Conservation (phyloP, 2,797 vertebrate genomes). For the Aplochiton taeniatus region DNA sequence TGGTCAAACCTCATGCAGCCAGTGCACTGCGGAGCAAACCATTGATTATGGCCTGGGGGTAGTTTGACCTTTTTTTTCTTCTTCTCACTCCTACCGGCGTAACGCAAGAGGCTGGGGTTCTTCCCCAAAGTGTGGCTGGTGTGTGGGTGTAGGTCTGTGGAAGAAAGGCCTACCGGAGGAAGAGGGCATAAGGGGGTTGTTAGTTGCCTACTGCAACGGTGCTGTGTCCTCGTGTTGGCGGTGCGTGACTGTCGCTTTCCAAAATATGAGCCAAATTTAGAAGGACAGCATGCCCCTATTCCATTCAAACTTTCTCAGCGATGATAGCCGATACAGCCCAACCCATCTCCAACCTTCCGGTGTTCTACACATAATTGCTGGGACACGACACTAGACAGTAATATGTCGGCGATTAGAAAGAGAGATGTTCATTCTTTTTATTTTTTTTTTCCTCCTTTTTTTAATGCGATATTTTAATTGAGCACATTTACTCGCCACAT, state of each 20-base stretch:
- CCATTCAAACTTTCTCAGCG: conserved; percentile 43
- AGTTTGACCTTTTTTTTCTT: conserved; percentile 9
- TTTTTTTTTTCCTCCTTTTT: no score
- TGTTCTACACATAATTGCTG: conserved; percentile 56
- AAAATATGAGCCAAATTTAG: conserved; percentile 26
- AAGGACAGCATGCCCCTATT: conserved; percentile 37
- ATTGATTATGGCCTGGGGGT: conserved; percentile 34
- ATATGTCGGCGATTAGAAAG: conserved; percentile 42
- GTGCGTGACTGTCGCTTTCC: background rate
- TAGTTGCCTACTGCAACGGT: no score
- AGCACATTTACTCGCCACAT: conserved; percentile 53
- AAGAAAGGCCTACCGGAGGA: no score
- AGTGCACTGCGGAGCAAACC: conserved; percentile 25
- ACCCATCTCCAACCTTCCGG: conserved; percentile 42
- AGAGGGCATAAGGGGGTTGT: no score
- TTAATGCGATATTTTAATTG: conserved; percentile 64
- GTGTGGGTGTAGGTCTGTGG: no score
- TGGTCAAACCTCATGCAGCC: conserved; percentile 37
- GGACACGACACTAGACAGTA: conserved; percentile 46
- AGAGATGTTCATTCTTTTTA: no score
- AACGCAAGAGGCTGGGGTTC: conserved; percentile 13
- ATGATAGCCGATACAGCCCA: conserved; percentile 33
- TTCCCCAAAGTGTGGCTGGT: background rate
- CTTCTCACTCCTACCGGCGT: background rate
- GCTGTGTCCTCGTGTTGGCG: no score